Evolutionary conservation across 2,797 vertebrate genomes (phyloP).

Genomic region (Sebastes taczanowskii): DNA sequence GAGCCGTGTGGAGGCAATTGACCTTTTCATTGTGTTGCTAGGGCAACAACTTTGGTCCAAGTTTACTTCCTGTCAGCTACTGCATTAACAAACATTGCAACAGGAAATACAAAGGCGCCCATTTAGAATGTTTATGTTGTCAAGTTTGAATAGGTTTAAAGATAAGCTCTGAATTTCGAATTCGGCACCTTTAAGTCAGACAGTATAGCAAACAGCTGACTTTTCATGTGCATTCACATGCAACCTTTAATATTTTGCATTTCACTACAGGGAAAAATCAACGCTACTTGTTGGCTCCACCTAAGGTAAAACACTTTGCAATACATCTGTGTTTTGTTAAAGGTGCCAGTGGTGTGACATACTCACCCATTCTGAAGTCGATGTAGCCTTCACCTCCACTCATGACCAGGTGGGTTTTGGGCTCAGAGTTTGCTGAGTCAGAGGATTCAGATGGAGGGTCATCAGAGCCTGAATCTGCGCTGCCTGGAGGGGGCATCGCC

Average conservation of each 20-base stretch:
- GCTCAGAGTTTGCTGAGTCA: conserved; percentile 68
- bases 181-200: neutral
- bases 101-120: no score
- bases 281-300: neutral
- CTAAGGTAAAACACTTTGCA: neutral
- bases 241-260: neutral
- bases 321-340: neutral
- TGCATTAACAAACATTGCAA: no score
- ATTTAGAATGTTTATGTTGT: no score
- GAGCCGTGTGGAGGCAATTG: fast-evolving
- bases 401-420: conserved; percentile 90
- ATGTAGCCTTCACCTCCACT: conserved; percentile 98
- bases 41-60: no score
- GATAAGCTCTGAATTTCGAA: neutral
- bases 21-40: no score
- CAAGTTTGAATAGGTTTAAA: neutral
- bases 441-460: conserved; percentile 84
- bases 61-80: no score
- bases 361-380: conserved; percentile 95
- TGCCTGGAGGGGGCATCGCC: conserved; percentile 89
- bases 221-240: neutral
- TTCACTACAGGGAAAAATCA: neutral
- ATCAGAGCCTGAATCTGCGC: conserved; percentile 91
- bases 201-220: no score
- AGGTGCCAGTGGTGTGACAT: neutral